A percentile compares a stretch with the other conserved stretches of the same genome.
phyloP scores from a whole-genome alignment of 2,797 vertebrate species.

The Aselliscus stoliczkanus region DNA sequence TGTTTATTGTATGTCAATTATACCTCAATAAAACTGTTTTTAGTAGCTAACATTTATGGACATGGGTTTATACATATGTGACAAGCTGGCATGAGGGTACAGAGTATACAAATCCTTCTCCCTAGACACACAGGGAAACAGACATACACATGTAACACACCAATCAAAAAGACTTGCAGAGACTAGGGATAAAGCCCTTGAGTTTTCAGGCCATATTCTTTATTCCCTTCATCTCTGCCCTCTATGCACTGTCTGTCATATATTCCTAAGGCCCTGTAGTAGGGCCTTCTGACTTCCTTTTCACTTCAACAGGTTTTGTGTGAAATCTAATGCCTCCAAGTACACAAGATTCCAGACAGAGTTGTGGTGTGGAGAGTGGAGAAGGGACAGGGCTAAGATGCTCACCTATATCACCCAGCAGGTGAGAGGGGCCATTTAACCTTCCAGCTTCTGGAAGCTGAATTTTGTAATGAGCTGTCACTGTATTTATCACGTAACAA shows the following conservation, averaged over 20 bases:
- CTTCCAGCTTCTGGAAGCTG: background rate
- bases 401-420: background rate
- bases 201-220: background rate
- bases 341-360: background rate
- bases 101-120: background rate
- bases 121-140: background rate
- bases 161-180: background rate
- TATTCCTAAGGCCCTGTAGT: background rate
- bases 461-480: constrained; percentile 33
- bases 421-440: background rate
- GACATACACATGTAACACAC: background rate
- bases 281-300: background rate
- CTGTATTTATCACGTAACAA: constrained; percentile 33
- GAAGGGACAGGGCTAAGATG: background rate
- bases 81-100: background rate
- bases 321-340: background rate
- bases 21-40: background rate
- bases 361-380: background rate
- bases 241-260: background rate
- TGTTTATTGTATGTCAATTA: background rate
- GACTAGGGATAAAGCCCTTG: background rate
- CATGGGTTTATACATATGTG: background rate
- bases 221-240: background rate
- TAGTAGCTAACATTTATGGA: background rate
- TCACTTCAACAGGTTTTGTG: background rate